Base-by-base conservation (phyloP, 2,113 vertebrate genomes). In the Anarhynchus alexandrinus region DNA sequence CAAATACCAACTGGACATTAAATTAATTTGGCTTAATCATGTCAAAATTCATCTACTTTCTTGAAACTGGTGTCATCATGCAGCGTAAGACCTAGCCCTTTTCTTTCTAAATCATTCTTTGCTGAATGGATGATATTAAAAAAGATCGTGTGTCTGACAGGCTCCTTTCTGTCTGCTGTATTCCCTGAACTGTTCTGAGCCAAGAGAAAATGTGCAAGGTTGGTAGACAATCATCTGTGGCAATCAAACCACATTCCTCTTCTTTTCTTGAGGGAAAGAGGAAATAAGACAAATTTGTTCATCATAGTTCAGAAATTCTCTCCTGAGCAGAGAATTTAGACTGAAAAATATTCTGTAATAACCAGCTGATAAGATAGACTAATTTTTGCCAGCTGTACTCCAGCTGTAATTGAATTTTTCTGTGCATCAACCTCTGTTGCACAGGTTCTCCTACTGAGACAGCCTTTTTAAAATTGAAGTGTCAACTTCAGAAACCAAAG, bases 81-180 rank as follows among this genome's bases (percentile, higher is more conserved):
- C 43, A 86, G 59, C 2, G 0, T 78, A 71, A 89, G 52, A 78
- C 11, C 25, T 45, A 66, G n/a, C 4, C 19, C 6, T 74, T 87
- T 87, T 79, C 17, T 72, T 82, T 66, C 34, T 61, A 61, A 87
- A 51, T 72, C 19, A 32, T 57, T 81, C 15, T 83, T 86, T 66
- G 25, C 43, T 72, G 59, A 58, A 79, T 1, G 4, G 45, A 55
- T 94, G 17, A 57, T 88, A 61, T 38, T 76, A 49, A 94, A 79
- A 86, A 91, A 52, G 27, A 49, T 26, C 76, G 27, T 2, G 10
- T 69, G 15, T 76, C 45, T 72, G 18, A 47, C 45, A 84, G 89
- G 66, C 62, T 95, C 86, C 78, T 82, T 95, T 91, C 89, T 93
- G 66, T 89, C 70, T 96, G 73, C 81, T 94, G 20, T 84, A 92